Base-by-base conservation (phyloP, 2,113 vertebrate species). In the Glaucomys volans region DNA sequence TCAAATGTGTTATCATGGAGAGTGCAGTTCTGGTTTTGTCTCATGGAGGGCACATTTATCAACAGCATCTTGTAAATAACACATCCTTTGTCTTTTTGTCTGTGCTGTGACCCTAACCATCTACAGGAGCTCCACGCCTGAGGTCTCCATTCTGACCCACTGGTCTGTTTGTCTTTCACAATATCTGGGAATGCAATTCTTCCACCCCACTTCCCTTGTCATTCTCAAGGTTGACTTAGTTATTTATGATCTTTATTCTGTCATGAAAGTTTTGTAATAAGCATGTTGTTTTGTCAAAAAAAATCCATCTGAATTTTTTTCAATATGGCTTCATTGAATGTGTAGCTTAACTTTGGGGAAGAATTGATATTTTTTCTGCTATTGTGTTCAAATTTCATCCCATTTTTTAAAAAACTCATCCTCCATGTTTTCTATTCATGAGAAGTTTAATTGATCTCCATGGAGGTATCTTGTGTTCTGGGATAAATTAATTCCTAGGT, bases 281-380 rank as follows among this genome's bases (percentile, higher is more conserved):
- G 1, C 62, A 80, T 84, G 37, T 81, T 8, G 12, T 95, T 77
- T 90, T 92, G 14, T 87, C 14, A 54, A 35, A 84, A 96, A 77
- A 42, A 44, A n/a, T 67, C 32, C 9, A 80, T 30, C 4, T 67
- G 10, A 7, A 12, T 37, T 50, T 66, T 59, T 84, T 66, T 44
- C n/a, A 4, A 32, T 32, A 40, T 1, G 35, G 10, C 18, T 75
- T 80, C 18, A 9, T 22, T 54, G 62, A 77, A 54, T 77, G 20
- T 44, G 30, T 37, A 82, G 16, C 16, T 94, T 89, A 62, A 57
- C 47, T 32, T 30, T 67, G 37, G 59, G 32, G 22, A 3, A 59
- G 26, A 89, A 81, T 54, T 22, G 80, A 40, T 5, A 75, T 44
- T 42, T 42, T 94, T 75, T 66, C 37, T 69, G 30, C 40, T 40